Percentiles rank a stretch among this genome's conserved stretches.
These are phyloP conservation scores for Oryzias celebensis DNA, from an alignment of 2,113 vertebrate genomes.

Conservation along the genomic window DNA sequence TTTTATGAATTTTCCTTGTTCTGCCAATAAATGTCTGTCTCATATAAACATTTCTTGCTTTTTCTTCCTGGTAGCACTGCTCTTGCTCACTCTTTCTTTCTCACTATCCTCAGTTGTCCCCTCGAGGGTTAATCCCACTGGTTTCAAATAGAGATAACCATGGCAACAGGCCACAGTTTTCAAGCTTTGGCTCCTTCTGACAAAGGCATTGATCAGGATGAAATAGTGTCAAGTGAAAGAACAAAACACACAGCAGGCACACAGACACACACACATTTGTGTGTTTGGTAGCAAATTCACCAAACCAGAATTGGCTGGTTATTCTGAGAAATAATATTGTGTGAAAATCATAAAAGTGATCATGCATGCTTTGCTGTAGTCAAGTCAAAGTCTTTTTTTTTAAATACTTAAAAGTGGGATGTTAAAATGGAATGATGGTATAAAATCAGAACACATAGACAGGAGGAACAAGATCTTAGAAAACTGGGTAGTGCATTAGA, in stretches of 20 bases:
- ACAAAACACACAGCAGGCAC: constrained; percentile 35
- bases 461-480: too few species aligned
- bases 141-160: constrained; percentile 72
- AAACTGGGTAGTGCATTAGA: too few species aligned
- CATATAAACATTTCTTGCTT: constrained; percentile 17
- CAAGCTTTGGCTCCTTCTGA: constrained; percentile 53
- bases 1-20: neutral
- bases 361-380: constrained; percentile 15
- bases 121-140: constrained; percentile 66
- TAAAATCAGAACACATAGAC: too few species aligned
- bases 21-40: constrained; percentile 1
- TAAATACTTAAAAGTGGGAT: constrained; percentile 11
- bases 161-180: constrained; percentile 69
- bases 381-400: constrained; percentile 20
- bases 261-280: constrained; percentile 5
- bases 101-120: constrained; percentile 39
- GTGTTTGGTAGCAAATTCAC: constrained; percentile 14
- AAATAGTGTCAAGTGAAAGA: constrained; percentile 54
- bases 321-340: constrained; percentile 9
- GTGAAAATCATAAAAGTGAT: constrained; percentile 35
- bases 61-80: constrained; percentile 25
- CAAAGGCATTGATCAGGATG: constrained; percentile 69
- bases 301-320: constrained; percentile 19
- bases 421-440: neutral
- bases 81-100: constrained; percentile 12